Evolutionary conservation across 2,888 invertebrate genomes (phyloP).

Genomic region (Agrochola circellaris): DNA sequence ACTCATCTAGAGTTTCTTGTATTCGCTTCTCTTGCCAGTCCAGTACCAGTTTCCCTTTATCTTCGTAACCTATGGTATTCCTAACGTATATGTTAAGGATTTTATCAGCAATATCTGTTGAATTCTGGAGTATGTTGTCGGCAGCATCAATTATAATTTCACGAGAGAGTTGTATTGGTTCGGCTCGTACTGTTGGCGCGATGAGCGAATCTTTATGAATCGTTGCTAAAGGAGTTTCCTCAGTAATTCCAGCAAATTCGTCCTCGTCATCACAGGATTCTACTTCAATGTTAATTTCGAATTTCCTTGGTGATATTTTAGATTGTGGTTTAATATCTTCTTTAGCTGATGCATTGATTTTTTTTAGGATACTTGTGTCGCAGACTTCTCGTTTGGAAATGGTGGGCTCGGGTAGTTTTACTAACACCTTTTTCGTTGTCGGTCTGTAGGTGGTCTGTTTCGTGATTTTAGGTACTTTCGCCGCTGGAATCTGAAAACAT

Average conservation of each 20-base stretch:
- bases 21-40: constrained; percentile 42
- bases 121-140: neutral
- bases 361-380: constrained; percentile 22
- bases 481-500: constrained; percentile 12
- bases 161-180: neutral
- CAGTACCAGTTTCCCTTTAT: accelerated
- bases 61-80: constrained; percentile 23
- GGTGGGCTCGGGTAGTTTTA: neutral
- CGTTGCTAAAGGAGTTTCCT: neutral
- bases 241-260: neutral
- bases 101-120: constrained; percentile 20
- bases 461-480: constrained; percentile 5
- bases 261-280: constrained; percentile 56
- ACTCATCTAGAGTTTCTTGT: constrained; percentile 60
- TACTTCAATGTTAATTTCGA: constrained; percentile 60
- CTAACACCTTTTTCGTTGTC: accelerated
- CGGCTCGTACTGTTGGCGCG: neutral
- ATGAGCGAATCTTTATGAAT: neutral
- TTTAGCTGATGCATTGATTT: constrained; percentile 35
- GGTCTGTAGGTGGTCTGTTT: neutral
- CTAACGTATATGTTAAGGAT: constrained; percentile 16
- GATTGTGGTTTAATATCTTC: neutral
- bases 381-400: neutral
- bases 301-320: constrained; percentile 27
- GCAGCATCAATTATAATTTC: neutral